These are phyloP conservation scores for Falco columbarius DNA, from an alignment of 2,797 vertebrate genomes.

Conservation along the genomic window DNA sequence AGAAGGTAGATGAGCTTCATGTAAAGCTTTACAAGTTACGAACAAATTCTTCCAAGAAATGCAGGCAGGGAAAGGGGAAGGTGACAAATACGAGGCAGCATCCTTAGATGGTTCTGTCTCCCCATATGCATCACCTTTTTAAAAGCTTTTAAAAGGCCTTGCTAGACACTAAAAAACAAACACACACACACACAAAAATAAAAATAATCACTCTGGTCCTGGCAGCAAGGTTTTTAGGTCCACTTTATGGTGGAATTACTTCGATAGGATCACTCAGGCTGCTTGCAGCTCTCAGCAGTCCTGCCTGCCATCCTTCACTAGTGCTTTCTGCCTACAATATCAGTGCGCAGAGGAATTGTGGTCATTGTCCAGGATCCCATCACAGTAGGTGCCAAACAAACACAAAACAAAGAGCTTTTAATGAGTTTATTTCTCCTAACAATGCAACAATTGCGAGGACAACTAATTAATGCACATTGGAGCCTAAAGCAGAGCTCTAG, in stretches of 20 bases:
- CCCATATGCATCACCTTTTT: rapidly evolving
- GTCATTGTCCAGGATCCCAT: background rate
- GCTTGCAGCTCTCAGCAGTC: background rate
- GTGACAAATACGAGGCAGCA: background rate
- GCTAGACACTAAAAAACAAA: background rate
- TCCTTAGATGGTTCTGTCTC: background rate
- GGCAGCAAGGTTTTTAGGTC: background rate
- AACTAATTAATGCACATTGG: background rate
- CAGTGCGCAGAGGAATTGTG: background rate
- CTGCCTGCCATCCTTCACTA: background rate
- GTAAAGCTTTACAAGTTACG: background rate
- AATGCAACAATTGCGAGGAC: background rate
- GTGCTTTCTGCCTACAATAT: too few relatives aligned
- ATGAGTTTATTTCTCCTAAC: conserved; percentile 8
- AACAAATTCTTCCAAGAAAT: background rate
- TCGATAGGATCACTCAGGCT: background rate
- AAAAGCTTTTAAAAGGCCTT: background rate
- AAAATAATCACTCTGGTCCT: background rate
- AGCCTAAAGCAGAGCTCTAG: background rate
- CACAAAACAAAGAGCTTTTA: conserved; percentile 23
- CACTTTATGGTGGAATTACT: background rate
- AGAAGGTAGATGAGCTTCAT: background rate
- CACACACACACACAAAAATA: too few relatives aligned
- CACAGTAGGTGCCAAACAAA: background rate
- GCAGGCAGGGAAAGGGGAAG: background rate